Base-by-base conservation (phyloP, 2,888 invertebrate species). In the Meteorus colon region DNA sequence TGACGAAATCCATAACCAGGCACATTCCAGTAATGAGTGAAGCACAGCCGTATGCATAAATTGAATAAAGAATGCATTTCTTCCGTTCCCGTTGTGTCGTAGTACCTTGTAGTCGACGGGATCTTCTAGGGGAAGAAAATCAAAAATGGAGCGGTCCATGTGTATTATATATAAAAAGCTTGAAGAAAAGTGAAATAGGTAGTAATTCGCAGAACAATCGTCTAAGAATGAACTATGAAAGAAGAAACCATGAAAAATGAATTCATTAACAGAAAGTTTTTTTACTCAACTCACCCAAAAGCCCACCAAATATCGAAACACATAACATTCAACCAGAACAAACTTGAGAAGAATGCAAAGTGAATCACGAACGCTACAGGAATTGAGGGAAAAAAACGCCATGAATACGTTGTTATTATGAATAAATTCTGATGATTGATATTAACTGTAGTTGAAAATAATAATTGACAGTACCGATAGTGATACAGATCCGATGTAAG, bases 271-370 rank as follows among this genome's bases (percentile, higher is more conserved):
- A 12, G 12, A 10, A 41, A 41, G 12, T n/a, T 19, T 31, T 19
- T 65, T 65, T 14, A 31, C 2, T 70, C 14, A 75, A 86, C 90
- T 91, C 91, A 95, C 95, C 94, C 94, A 90, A 95, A 95, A 19
- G 95, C 94, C 91, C 95, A 94, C 94, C 95, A 96, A 85, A 96
- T 94, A 87, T 96, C 96, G 87, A 96, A 94, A 88, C 96, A 96
- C 92, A 96, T 96, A 29, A 96, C 94, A 86, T 95, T 96, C 84
- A 96, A 91, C 96, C 96, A 96, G 87, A 95, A 95, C 91, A 96
- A 96, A 82, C 95, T 95, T n/a, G 94, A 92, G 90, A 96, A 92
- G 88, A 96, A 95, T 81, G 93, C 93, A 89, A 94, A 95, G 89
- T 95, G 93, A 66, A 95, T 92, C 82, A 93, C 91, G 90, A 93